Conservation (phyloP, 2,113 vertebrate genomes). For the Zosterops japonicus region DNA sequence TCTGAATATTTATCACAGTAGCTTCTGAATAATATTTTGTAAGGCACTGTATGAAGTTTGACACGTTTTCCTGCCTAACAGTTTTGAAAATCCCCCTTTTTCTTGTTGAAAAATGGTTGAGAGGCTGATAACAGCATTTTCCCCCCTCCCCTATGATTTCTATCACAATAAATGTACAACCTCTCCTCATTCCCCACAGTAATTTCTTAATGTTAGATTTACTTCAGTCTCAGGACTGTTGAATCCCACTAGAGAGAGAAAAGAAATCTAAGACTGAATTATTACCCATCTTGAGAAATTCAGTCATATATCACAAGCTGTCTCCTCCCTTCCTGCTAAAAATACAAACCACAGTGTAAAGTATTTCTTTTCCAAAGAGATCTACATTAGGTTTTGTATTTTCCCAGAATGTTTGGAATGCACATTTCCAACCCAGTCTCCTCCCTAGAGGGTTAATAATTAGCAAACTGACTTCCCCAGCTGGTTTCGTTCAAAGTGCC, state of each 20-base stretch:
- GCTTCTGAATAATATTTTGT: not conserved
- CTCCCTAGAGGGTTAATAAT: slow-evolving; percentile 53
- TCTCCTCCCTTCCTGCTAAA: not conserved
- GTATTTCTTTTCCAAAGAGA: not conserved
- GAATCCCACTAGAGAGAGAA: not conserved
- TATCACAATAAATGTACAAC: not conserved
- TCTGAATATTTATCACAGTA: not conserved
- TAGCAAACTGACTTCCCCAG: slow-evolving; percentile 39
- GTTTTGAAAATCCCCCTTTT: not conserved
- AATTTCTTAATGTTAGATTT: not conserved
- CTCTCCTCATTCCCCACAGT: not conserved
- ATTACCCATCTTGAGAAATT: not conserved
- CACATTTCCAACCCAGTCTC: slow-evolving; percentile 23
- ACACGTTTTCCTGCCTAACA: not conserved
- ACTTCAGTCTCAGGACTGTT: not conserved
- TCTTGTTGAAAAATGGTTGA: not conserved
- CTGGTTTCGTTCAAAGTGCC: slow-evolving; percentile 52
- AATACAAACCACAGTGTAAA: not conserved
- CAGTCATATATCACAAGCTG: not conserved
- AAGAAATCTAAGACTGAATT: not conserved
- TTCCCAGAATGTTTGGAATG: slow-evolving; percentile 15
- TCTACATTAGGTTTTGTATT: not conserved
- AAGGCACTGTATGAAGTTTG: not conserved
- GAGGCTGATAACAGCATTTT: not conserved
- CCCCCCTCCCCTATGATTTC: accelerated